phyloP scores from a whole-genome alignment of 2,888 invertebrate genomes.

The Drosophila crucigera region DNA sequence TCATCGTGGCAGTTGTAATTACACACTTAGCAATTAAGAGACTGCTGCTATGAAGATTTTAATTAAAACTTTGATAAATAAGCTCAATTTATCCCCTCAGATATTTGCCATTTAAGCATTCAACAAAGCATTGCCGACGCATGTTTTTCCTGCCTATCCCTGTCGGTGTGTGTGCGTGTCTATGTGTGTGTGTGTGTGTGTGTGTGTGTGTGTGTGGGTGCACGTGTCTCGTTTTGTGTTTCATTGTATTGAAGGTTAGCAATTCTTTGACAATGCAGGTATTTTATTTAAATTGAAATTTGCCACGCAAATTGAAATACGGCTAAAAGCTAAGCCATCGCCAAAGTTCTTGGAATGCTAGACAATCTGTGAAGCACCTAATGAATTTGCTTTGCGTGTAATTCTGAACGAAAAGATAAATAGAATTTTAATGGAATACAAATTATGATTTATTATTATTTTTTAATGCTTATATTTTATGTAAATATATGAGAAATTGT shows the following conservation, averaged over 20 bases:
- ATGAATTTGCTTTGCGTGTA: constrained; percentile 27
- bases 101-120: constrained; percentile 56
- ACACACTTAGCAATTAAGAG: constrained; percentile 71
- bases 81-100: constrained; percentile 73
- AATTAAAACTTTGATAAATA: constrained; percentile 79
- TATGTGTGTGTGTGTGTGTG: not conserved
- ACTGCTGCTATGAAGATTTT: constrained; percentile 68
- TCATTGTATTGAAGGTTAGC: constrained; percentile 33
- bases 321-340: constrained; percentile 24
- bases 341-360: constrained; percentile 35
- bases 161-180: not conserved
- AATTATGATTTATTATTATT: constrained; percentile 11
- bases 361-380: constrained; percentile 25
- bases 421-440: constrained; percentile 11
- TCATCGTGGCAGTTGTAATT: constrained; percentile 67
- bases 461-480: not conserved
- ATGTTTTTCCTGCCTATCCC: not conserved
- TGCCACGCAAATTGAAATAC: constrained; percentile 21
- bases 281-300: constrained; percentile 65
- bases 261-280: constrained; percentile 59
- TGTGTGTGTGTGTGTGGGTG: constrained; percentile 9
- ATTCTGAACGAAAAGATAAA: constrained; percentile 4
- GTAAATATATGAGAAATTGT: not conserved
- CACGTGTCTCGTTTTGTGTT: constrained; percentile 3
- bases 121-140: constrained; percentile 21